Conservation (phyloP, 92 coral and sea anemone genomes). For the Umimayanthus kanabou region DNA sequence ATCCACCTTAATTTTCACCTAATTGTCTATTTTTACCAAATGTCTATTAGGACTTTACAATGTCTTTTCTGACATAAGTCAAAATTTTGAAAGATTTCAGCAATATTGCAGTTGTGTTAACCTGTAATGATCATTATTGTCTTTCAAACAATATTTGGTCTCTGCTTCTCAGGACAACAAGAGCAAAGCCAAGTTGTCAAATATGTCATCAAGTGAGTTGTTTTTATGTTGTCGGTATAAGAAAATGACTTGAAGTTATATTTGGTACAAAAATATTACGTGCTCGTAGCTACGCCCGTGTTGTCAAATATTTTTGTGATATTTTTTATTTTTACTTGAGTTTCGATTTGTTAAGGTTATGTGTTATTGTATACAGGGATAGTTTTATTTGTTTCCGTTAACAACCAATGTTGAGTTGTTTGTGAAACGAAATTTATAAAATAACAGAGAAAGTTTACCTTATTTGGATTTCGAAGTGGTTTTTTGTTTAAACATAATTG, state of each 20-base stretch:
- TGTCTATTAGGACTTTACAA: not conserved
- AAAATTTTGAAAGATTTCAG: not conserved
- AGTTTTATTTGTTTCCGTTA: too few species aligned
- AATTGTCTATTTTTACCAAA: too few species aligned
- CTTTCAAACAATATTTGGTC: not conserved
- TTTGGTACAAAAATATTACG: not conserved
- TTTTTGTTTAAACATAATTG: too few species aligned
- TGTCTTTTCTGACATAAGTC: too few species aligned
- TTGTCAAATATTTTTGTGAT: not conserved
- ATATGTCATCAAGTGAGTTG: slow-evolving; percentile 55
- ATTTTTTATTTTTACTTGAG: not conserved
- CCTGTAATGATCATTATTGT: not conserved
- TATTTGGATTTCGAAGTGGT: too few species aligned
- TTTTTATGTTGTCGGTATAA: not conserved
- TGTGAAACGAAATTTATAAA: too few species aligned
- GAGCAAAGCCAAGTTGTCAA: slow-evolving; percentile 56
- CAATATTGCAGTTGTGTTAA: not conserved
- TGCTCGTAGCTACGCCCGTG: not conserved
- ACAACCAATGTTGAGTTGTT: too few species aligned
- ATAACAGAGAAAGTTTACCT: too few species aligned
- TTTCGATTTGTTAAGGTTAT: not conserved
- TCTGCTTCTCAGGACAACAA: slow-evolving; percentile 43
- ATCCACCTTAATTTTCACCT: not conserved
- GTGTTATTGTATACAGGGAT: not conserved
- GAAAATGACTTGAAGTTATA: not conserved